Conservation (phyloP, 2,797 vertebrate genomes). For the Hyperoplus lanceolatus region DNA sequence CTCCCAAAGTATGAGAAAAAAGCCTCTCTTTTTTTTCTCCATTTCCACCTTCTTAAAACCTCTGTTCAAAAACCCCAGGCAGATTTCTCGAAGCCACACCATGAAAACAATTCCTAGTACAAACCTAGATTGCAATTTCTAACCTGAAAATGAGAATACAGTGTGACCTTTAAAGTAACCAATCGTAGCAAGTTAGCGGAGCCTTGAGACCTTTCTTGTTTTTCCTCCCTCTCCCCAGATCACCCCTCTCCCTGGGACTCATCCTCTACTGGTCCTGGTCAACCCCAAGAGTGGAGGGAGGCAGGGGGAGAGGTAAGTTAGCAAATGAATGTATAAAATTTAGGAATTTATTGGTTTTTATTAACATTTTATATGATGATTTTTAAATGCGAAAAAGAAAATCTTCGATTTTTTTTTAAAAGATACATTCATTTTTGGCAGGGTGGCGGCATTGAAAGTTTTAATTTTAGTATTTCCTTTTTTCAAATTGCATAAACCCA, state of each 20-base stretch:
- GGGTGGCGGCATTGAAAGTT: neutral
- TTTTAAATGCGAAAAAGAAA: neutral
- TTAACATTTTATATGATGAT: neutral
- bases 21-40: too few species aligned
- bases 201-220: slow-evolving; percentile 23
- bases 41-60: too few species aligned
- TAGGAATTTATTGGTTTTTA: neutral
- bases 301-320: slow-evolving; percentile 92
- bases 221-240: slow-evolving; percentile 82
- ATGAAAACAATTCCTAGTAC: too few species aligned
- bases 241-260: slow-evolving; percentile 90
- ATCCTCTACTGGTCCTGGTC: slow-evolving; percentile 94
- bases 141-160: too few species aligned
- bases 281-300: slow-evolving; percentile 96
- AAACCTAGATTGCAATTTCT: too few species aligned
- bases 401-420: neutral
- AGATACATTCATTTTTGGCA: neutral
- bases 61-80: too few species aligned
- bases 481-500: neutral
- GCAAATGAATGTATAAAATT: neutral
- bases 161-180: neutral
- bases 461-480: neutral
- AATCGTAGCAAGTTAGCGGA: neutral
- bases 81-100: too few species aligned
- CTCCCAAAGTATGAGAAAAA: too few species aligned